These are phyloP conservation scores for Sphinx pinastri DNA, from an alignment of 2,888 invertebrate genomes.

Conservation along the genomic window DNA sequence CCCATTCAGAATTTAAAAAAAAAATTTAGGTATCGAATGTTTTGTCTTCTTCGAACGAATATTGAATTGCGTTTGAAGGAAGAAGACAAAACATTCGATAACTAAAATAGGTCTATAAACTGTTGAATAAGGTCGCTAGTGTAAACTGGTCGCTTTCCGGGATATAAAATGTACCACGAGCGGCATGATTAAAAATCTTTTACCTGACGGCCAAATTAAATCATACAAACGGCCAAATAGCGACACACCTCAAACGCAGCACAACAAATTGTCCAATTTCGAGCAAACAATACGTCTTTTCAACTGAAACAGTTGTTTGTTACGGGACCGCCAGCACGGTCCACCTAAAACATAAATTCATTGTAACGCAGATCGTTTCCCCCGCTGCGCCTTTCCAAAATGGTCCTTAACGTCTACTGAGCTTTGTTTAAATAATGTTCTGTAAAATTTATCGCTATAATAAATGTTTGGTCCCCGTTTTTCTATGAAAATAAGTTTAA, in stretches of 20 bases:
- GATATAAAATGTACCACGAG: too few species aligned
- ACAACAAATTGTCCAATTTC: slow-evolving; percentile 33
- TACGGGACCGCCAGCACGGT: slow-evolving; percentile 52
- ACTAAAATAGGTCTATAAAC: too few species aligned
- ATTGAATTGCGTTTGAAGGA: too few species aligned
- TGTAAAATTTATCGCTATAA: slow-evolving; percentile 79
- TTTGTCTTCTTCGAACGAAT: too few species aligned
- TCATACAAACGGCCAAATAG: slow-evolving; percentile 8
- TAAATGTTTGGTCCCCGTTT: slow-evolving; percentile 76
- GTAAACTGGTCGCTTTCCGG: too few species aligned
- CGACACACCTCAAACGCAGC: slow-evolving; percentile 5
- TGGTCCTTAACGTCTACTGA: slow-evolving; percentile 78
- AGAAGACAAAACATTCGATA: too few species aligned
- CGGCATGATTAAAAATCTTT: too few species aligned
- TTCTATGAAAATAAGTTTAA: slow-evolving; percentile 80
- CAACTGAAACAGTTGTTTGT: slow-evolving; percentile 50
- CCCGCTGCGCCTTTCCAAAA: slow-evolving; percentile 72
- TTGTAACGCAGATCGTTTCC: slow-evolving; percentile 70
- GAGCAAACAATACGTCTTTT: slow-evolving; percentile 49
- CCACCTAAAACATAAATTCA: slow-evolving; percentile 73
- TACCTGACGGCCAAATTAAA: not conserved
- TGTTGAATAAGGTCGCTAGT: too few species aligned
- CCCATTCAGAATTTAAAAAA: too few species aligned
- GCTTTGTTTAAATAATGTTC: slow-evolving; percentile 83
- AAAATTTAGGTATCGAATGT: too few species aligned